Base-by-base conservation (phyloP, 2,888 invertebrate genomes). In the Drosophila greeni region DNA sequence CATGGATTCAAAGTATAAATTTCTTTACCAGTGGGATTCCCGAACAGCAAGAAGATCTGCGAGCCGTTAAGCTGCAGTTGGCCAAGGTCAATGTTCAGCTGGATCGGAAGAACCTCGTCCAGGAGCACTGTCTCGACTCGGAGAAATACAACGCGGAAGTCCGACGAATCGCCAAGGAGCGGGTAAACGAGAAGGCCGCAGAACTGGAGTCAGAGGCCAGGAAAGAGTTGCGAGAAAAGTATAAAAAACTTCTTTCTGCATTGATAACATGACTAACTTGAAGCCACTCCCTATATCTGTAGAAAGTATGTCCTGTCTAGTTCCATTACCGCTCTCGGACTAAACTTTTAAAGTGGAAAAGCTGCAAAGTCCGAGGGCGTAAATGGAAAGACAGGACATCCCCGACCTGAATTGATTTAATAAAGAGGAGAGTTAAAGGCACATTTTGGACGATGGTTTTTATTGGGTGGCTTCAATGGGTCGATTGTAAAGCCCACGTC, bases 131-230 rank as follows among this genome's bases (percentile, higher is more conserved):
- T 23, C 23, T 16, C 2, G 11, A 24, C 12, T 11, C 23, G 5
- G 23, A 11, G 14, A 9, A 4, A 6, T 6, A 4, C 12, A 14
- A 14, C 4, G 16, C 16, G 1, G 3, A 2, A 16, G 12, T 56
- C 6, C 37, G 16, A 2, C 29, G 11, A 4, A 9, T 11, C 0
- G 56, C 39, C 31, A 23, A 18, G 0, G 31, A 11, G 23, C 9
- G n/a, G 9, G 56, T 31, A 3, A 9, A 14, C 1, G 0, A 16
- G 14, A 9, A 6, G 2, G 6, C 7, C 2, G 29, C 9, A 2
- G 37, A 29, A 1, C 4, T 14, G 4, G 4, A 23, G 7, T 1
- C 7, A 0, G 4, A 8, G 1, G 16, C 2, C 1, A 39, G 0
- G 12, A 16, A 11, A 4, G 3, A 16, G 11, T 31, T 5, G n/a